Base-by-base conservation (phyloP, 2,888 invertebrate genomes). In the Lapara coniferarum region DNA sequence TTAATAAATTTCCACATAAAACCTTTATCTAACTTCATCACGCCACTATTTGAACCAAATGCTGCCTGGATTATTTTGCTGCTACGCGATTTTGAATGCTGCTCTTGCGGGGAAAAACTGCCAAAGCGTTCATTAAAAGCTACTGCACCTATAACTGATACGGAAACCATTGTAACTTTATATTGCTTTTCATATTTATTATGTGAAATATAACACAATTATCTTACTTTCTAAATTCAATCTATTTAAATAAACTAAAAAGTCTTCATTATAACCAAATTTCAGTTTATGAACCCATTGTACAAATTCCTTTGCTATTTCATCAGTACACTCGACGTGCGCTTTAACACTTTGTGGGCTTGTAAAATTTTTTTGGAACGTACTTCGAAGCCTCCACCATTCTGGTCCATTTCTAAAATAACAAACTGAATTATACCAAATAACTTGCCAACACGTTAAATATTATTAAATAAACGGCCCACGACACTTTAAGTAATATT, bases 341-440 rank as follows among this genome's bases (percentile, higher is more conserved):
- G 88, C 91, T 72, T 95, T 94, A 0, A 97, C 96, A 80, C 95
- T 96, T 75, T 95, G 94, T 0, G 97, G 96, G 72, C 96, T 95
- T 73, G 97, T 96, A 25, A 98, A 88, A 66, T 96, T 96, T 83
- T 96, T 97, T 89, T 98, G 98, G 77, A 98, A 96, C 71, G 96
- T 95, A 76, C 96, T 96, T 19, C 98, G 94, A 1, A 98, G 88
- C 73, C 95, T 94, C 95, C 96, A 96, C 98, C 98, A 98, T 69
- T 97, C 96, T 2, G 94, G 85, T 0, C 98, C 98, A 86, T 98
- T 98, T 56, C 97, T 98, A 77, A 70, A 93, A 88, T 73, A 70
- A 66, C 49, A 46, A 13, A 68, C 55, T 30, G 6, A 6, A 16
- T 16, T 16, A 2, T 53, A 37, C 37, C 37, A 37, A 37, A 37